Conservation (phyloP, 2,797 vertebrate species). For the Oophaga sylvatica region DNA sequence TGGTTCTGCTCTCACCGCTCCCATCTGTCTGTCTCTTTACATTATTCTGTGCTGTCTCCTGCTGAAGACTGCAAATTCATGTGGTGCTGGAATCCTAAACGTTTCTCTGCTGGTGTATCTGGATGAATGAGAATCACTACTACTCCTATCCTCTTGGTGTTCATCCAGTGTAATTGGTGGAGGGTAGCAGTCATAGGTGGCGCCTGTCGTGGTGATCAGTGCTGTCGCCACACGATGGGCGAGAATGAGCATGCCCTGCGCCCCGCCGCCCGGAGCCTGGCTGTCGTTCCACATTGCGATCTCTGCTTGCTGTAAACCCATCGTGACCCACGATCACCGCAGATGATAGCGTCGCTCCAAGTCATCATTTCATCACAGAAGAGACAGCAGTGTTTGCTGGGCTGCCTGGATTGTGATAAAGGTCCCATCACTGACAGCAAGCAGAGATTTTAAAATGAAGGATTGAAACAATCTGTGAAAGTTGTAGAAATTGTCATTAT, state of each 20-base stretch:
- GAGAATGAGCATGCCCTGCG: not conserved
- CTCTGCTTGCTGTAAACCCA: too few species aligned
- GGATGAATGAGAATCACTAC: constrained; percentile 30
- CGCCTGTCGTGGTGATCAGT: not conserved
- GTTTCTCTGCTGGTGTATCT: not conserved
- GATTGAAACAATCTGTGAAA: too few species aligned
- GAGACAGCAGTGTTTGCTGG: too few species aligned
- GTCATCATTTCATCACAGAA: too few species aligned
- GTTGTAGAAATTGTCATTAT: too few species aligned
- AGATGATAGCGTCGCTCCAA: too few species aligned
- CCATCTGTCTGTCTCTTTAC: constrained; percentile 68
- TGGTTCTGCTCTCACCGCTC: constrained; percentile 80
- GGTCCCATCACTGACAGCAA: too few species aligned
- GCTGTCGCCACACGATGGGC: constrained; percentile 9
- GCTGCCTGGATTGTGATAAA: too few species aligned
- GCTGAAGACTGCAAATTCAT: constrained; percentile 37
- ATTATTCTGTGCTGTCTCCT: constrained; percentile 57
- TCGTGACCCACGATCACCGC: too few species aligned
- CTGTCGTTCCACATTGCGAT: too few species aligned
- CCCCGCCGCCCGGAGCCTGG: too few species aligned
- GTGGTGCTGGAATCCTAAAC: not conserved
- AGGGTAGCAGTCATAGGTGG: constrained; percentile 7
- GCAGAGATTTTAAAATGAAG: too few species aligned
- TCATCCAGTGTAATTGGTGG: constrained; percentile 22
- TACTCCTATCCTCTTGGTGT: constrained; percentile 15